Conservation (phyloP, 2,797 vertebrate species). For the Sylvilagus floridanus region DNA sequence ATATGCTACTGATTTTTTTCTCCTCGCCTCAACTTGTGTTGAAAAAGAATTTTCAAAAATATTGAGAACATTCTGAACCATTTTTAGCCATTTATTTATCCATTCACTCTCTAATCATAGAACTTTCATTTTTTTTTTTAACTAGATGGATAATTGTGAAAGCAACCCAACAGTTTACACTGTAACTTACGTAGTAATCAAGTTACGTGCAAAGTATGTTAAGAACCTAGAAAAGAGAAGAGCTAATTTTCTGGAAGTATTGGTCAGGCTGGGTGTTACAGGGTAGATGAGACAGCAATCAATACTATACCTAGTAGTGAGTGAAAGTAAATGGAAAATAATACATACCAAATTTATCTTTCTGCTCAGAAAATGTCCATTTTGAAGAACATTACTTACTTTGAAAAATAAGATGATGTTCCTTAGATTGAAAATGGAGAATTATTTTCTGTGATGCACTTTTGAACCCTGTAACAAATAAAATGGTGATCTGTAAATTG, state of each 20-base stretch:
- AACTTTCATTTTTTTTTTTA: slow-evolving; percentile 47
- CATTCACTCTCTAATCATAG: not conserved
- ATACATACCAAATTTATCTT: not conserved
- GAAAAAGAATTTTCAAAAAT: slow-evolving; percentile 37
- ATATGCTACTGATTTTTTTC: slow-evolving; percentile 4
- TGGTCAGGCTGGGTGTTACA: not conserved
- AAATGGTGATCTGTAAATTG: slow-evolving; percentile 27
- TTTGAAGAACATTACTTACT: not conserved
- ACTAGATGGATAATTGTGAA: not conserved
- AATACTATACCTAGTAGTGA: not conserved
- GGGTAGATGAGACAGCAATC: not conserved
- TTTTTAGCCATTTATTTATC: slow-evolving; percentile 7
- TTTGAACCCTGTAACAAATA: slow-evolving; percentile 33
- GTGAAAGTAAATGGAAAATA: not conserved
- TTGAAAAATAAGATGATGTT: not conserved
- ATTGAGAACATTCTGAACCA: slow-evolving; percentile 19
- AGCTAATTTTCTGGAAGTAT: not conserved
- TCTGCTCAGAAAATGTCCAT: not conserved
- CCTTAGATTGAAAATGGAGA: slow-evolving; percentile 1
- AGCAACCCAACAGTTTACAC: not conserved
- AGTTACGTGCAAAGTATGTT: not conserved
- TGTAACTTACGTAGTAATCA: not conserved
- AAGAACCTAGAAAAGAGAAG: not conserved
- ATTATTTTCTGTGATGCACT: not conserved
- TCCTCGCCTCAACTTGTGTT: not conserved